Evolutionary conservation across 2,797 vertebrate species (phyloP).

Genomic region (Scarus forsteni): DNA sequence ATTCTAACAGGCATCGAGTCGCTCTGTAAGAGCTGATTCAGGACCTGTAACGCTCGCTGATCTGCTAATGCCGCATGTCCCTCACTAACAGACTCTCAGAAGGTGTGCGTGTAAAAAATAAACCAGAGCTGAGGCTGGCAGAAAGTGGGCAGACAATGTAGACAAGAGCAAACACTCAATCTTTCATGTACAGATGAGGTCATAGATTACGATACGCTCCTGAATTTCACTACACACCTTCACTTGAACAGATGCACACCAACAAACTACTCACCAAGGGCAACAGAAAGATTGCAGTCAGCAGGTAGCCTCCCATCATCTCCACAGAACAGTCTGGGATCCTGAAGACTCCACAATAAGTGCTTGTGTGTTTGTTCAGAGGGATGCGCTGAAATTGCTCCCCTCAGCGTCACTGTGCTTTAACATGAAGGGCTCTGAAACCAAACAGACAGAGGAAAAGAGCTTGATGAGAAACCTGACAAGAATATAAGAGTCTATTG

Average conservation of each 20-base stretch:
- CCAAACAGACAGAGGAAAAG: slow-evolving; percentile 41
- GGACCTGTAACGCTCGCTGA: slow-evolving; percentile 56
- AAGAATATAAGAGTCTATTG: slow-evolving; percentile 6
- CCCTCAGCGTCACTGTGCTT: slow-evolving; percentile 43
- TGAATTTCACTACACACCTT: slow-evolving; percentile 2
- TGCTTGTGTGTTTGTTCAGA: slow-evolving; percentile 42
- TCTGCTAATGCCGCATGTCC: slow-evolving; percentile 49
- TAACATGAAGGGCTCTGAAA: slow-evolving; percentile 71
- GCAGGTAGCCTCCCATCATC: slow-evolving; percentile 77
- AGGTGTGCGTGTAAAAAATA: slow-evolving; percentile 11
- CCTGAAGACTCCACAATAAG: slow-evolving; percentile 30
- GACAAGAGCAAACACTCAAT: slow-evolving; percentile 10
- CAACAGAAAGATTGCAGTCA: slow-evolving; percentile 74
- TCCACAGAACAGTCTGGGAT: slow-evolving; percentile 39
- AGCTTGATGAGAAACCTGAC: slow-evolving; percentile 9
- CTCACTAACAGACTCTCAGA: slow-evolving; percentile 5
- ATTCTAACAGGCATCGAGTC: slow-evolving; percentile 39
- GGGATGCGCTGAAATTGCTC: slow-evolving; percentile 55
- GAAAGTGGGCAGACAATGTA: background rate
- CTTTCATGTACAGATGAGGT: background rate
- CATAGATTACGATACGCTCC: slow-evolving; percentile 13
- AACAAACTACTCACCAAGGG: slow-evolving; percentile 74
- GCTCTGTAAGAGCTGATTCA: slow-evolving; percentile 45
- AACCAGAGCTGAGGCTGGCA: slow-evolving; percentile 10
- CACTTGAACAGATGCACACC: slow-evolving; percentile 13